These are phyloP conservation scores for Agrotis exclamationis DNA, from an alignment of 2,888 invertebrate genomes.

Conservation along the genomic window DNA sequence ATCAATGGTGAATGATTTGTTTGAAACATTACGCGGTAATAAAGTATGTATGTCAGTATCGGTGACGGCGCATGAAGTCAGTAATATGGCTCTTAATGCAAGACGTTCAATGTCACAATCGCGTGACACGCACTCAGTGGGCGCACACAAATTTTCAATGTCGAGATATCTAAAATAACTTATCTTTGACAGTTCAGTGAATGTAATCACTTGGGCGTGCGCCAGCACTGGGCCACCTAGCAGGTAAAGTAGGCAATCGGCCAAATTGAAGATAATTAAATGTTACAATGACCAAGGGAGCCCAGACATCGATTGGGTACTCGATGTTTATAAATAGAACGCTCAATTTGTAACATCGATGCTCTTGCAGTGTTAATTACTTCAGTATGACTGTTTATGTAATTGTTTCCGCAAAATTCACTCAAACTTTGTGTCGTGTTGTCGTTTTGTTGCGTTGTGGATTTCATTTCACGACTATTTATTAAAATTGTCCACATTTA, in stretches of 20 bases:
- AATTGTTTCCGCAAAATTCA: conserved; percentile 13
- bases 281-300: conserved; percentile 86
- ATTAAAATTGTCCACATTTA: too few species aligned
- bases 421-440: conserved; percentile 10
- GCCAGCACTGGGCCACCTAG: conserved; percentile 86
- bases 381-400: conserved; percentile 9
- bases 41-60: conserved; percentile 38
- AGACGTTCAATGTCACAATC: conserved; percentile 73
- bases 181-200: conserved; percentile 90
- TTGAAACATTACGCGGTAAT: conserved; percentile 39
- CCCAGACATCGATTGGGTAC: conserved; percentile 82
- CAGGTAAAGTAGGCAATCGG: conserved; percentile 88
- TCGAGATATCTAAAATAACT: conserved; percentile 89
- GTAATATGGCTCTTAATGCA: conserved; percentile 67
- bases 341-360: conserved; percentile 61
- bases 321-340: conserved; percentile 72
- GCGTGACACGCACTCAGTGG: conserved; percentile 74
- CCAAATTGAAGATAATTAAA: conserved; percentile 90
- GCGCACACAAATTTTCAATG: conserved; percentile 84
- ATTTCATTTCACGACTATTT: conserved; percentile 15
- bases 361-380: conserved; percentile 54
- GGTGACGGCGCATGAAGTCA: conserved; percentile 17
- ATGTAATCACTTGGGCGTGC: conserved; percentile 86
- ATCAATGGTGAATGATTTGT: conserved; percentile 41
- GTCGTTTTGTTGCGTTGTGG: conserved; percentile 15